phyloP scores from a whole-genome alignment of 2,113 vertebrate species.

The Xiphias gladius region DNA sequence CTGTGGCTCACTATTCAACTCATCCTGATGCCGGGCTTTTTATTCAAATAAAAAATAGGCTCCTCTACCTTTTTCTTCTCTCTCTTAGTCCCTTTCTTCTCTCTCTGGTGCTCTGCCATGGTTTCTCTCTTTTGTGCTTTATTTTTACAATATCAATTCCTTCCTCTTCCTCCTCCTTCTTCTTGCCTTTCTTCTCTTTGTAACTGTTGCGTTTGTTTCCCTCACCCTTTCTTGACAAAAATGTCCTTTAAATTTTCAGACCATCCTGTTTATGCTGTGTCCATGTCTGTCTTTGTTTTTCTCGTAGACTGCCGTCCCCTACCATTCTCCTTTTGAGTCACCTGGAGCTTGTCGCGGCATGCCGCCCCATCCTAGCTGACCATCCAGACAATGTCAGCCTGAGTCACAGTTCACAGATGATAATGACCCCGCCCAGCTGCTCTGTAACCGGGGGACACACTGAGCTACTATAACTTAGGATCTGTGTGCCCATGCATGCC shows the following conservation, averaged over 20 bases:
- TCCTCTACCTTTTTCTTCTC: conserved; percentile 24
- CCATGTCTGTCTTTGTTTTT: conserved; percentile 37
- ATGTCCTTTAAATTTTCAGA: conserved; percentile 24
- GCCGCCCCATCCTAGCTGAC: conserved; percentile 64
- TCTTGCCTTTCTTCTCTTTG: conserved; percentile 42
- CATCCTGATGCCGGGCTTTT: conserved; percentile 52
- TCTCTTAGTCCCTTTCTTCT: conserved; percentile 18
- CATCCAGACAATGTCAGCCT: conserved; percentile 65
- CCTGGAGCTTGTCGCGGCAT: conserved; percentile 66
- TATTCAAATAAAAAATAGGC: conserved; percentile 62
- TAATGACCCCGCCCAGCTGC: conserved; percentile 67
- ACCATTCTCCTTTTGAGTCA: conserved; percentile 47
- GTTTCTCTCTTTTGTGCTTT: conserved; percentile 17
- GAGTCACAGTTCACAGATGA: conserved; percentile 72
- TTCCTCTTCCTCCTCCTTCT: conserved; percentile 16
- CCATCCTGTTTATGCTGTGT: conserved; percentile 18
- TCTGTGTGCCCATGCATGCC: conserved; percentile 57
- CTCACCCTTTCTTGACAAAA: conserved; percentile 29
- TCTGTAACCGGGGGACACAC: conserved; percentile 46
- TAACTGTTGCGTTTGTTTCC: conserved; percentile 53
- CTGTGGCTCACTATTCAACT: conserved; percentile 56
- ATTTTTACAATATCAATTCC: conserved; percentile 47
- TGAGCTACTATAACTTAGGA: conserved; percentile 23
- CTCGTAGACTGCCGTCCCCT: conserved; percentile 19
- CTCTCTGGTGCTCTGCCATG: conserved; percentile 35